Evolutionary conservation across 2,888 invertebrate species (phyloP), one percentile per base, ranked within the genome.

Genomic region (Zeuzera pyrina): DNA sequence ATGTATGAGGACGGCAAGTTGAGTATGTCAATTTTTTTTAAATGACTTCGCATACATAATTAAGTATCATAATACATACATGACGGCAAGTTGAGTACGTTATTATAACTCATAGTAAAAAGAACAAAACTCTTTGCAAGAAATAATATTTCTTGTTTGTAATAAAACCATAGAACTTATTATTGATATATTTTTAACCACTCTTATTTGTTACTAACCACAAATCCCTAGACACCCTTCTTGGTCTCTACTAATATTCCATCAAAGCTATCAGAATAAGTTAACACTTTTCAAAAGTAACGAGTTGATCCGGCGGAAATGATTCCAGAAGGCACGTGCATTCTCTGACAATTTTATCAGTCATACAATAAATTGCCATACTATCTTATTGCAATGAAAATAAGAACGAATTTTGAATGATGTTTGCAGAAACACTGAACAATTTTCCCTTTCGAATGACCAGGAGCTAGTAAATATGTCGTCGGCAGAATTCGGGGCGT

Each of bases 281-380:
- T 70, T 68, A 66, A 69, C 69, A 68, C 67, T 70, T 63, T 46
- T 58, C 50, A 45, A 57, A 53, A 45, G 57, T 57, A 67, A 66
- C 57, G 58, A 56, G 61, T 62, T 65, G 64, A 70, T 73, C 69
- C 72, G 64, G 57, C 71, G 74, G 76, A 76, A 74, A 59, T 45
- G 44, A 47, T 46, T 48, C 41, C 48, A 44, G 41, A 42, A 40
- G 41, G 41, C 52, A 49, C 45, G 37, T 41, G 42, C 24, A 19
- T 8, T 25, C 13, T 25, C 3, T 25, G n/a, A n/a, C n/a, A n/a
- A n/a, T n/a, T n/a, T n/a, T 25, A 12, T 12, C 11, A 12, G 12
- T 25, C 12, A 7, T 3, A 10, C 5, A 12, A 25, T 13, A 25
- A 25, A 12, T 12, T 7, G 13, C 5, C 5, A 12, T 22, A n/a